phyloP scores from a whole-genome alignment of 2,888 invertebrate genomes.

The Timema cristinae region DNA sequence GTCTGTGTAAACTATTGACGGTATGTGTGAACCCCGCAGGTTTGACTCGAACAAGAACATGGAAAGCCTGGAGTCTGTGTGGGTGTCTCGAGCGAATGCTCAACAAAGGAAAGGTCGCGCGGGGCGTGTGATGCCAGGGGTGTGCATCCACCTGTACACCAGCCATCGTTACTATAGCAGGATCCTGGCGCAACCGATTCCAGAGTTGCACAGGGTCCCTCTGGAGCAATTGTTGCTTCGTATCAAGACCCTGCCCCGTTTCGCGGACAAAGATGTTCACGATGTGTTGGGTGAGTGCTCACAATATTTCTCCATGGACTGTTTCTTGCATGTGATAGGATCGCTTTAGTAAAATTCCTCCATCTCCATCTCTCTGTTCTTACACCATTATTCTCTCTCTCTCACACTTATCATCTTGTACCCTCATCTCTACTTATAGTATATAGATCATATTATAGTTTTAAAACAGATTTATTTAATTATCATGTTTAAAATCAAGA shows the following conservation, averaged over 20 bases:
- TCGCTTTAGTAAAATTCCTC: too few species aligned
- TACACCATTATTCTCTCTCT: too few species aligned
- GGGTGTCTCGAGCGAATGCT: conserved; percentile 90
- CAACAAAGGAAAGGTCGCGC: conserved; percentile 86
- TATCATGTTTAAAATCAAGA: too few species aligned
- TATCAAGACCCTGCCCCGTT: conserved; percentile 63
- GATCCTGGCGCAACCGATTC: conserved; percentile 69
- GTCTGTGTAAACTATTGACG: background rate
- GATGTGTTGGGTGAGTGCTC: conserved; percentile 50
- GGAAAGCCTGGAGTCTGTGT: conserved; percentile 81
- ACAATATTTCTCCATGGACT: background rate
- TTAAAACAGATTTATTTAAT: too few species aligned
- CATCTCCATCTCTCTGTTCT: too few species aligned
- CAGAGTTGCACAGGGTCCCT: conserved; percentile 87
- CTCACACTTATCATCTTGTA: too few species aligned
- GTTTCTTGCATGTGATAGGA: too few species aligned
- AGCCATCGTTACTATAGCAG: conserved; percentile 56
- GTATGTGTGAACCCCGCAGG: conserved; percentile 41
- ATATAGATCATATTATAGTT: too few species aligned
- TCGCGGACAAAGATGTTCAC: conserved; percentile 49
- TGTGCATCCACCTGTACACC: conserved; percentile 83
- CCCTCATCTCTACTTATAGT: too few species aligned
- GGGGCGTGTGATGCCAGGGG: conserved; percentile 84
- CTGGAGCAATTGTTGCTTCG: conserved; percentile 76
- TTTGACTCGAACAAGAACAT: conserved; percentile 80